Conservation (phyloP, 2,797 vertebrate genomes). For the Petrocephalus sullivani region DNA sequence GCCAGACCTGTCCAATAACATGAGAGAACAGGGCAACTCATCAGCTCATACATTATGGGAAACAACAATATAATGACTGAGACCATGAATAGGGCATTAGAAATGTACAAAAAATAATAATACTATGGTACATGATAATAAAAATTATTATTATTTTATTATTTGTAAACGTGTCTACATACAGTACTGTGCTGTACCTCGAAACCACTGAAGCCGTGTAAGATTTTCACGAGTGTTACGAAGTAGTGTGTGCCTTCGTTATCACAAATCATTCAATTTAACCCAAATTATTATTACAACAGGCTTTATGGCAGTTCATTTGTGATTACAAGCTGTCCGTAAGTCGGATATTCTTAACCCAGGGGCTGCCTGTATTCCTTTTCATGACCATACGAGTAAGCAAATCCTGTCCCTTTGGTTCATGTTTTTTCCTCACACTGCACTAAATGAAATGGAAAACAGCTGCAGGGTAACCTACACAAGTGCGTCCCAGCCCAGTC, state of each 20-base stretch:
- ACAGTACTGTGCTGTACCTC: neutral
- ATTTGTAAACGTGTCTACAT: neutral
- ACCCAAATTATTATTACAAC: neutral
- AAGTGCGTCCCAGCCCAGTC: neutral
- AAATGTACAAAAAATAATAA: too few relatives aligned
- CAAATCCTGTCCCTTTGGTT: neutral
- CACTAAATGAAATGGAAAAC: neutral
- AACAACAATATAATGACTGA: neutral
- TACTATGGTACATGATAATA: too few relatives aligned
- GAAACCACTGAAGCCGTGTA: neutral
- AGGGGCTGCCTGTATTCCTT: neutral
- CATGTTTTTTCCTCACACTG: neutral
- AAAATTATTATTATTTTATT: neutral
- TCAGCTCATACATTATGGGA: neutral
- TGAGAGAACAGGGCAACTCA: neutral
- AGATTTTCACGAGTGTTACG: neutral
- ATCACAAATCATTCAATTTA: neutral
- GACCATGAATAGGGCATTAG: neutral
- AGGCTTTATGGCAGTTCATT: neutral
- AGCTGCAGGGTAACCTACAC: neutral
- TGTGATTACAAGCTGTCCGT: neutral
- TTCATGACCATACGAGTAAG: neutral
- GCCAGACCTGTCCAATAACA: constrained; percentile 58
- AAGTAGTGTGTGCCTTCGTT: neutral
- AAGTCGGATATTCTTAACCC: neutral